phyloP scores from a whole-genome alignment of 2,888 invertebrate species.

The Amorpha juglandis region DNA sequence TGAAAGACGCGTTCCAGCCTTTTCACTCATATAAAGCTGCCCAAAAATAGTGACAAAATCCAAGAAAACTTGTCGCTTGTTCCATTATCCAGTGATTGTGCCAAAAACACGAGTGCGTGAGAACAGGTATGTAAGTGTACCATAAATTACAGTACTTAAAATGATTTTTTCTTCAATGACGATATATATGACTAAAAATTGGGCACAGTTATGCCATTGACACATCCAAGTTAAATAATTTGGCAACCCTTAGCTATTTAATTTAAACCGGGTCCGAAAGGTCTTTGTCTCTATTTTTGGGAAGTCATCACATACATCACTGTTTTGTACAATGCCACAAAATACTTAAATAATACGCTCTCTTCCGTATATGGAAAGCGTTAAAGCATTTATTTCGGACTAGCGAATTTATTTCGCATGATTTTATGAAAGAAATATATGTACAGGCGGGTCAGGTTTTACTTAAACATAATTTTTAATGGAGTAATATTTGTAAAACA shows the following conservation, averaged over 20 bases:
- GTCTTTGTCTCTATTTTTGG: slow-evolving; percentile 13
- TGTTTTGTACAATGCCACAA: slow-evolving; percentile 3
- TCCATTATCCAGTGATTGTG: no score
- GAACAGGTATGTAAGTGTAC: no score
- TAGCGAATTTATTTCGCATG: slow-evolving; percentile 10
- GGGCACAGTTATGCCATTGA: neutral
- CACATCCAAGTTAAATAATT: neutral
- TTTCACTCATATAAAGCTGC: neutral
- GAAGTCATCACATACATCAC: slow-evolving; percentile 17
- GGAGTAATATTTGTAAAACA: neutral
- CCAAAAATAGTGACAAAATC: slow-evolving; percentile 5
- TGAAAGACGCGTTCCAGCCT: slow-evolving; percentile 21
- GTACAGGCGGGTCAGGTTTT: slow-evolving; percentile 2
- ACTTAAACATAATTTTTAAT: neutral
- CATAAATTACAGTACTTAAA: no score
- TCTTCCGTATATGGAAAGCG: slow-evolving; percentile 22
- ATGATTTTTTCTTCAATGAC: no score
- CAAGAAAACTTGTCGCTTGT: neutral
- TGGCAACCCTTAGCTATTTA: no score
- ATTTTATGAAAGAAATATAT: neutral
- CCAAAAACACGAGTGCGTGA: no score
- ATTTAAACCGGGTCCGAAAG: neutral
- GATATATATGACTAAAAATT: neutral
- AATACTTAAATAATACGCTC: neutral
- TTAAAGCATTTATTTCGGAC: slow-evolving; percentile 27